Percentiles rank a stretch among this genome's conserved stretches.
These are phyloP conservation scores for Mungos mungo DNA, from an alignment of 2,113 vertebrate genomes.

Conservation along the genomic window DNA sequence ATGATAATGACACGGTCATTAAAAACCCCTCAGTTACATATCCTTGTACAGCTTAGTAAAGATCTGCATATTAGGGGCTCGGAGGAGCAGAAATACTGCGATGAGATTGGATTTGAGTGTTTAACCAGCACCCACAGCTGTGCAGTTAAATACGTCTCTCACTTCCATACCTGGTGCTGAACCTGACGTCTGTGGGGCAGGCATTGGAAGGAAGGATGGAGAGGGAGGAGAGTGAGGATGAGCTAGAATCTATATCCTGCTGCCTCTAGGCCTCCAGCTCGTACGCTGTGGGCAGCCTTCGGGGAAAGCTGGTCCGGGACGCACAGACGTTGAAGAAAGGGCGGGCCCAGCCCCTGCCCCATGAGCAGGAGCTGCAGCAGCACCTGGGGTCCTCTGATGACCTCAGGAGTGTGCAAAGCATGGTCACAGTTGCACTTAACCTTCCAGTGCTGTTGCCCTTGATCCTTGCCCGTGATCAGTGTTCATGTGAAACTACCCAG, in stretches of 20 bases:
- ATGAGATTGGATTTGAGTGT: too few species aligned
- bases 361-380: accelerated
- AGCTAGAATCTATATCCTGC: background rate
- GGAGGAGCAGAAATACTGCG: background rate
- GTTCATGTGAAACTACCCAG: accelerated
- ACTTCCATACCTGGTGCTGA: background rate
- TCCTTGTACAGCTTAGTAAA: background rate
- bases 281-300: accelerated
- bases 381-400: background rate
- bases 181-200: background rate
- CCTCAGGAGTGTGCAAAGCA: background rate
- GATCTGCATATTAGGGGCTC: background rate
- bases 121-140: too few species aligned
- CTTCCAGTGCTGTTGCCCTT: too few species aligned
- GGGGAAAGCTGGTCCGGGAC: background rate
- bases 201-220: background rate
- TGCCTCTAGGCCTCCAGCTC: background rate
- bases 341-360: background rate
- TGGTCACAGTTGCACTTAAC: background rate
- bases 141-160: too few species aligned
- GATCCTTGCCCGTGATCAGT: background rate
- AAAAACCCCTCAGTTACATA: background rate
- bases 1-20: background rate
- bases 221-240: background rate
- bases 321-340: background rate